Evolutionary conservation across 2,797 vertebrate species (phyloP), one percentile per base, ranked within the genome.

Genomic region (Hipposideros larvatus): DNA sequence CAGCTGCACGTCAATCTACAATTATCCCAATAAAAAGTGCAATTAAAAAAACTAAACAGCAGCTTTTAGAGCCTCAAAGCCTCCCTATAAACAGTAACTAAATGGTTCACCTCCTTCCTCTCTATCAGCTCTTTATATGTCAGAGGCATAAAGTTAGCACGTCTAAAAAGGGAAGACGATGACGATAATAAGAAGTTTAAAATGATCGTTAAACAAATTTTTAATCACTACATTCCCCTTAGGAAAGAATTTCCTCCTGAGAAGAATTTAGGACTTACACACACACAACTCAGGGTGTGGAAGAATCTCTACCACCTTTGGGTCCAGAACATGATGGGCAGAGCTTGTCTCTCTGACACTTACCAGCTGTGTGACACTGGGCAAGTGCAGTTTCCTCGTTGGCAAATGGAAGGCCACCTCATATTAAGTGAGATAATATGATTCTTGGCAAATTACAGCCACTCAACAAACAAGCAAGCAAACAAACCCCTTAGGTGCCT

Each of bases 61-160:
- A 95, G 43, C 48, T 96, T 89, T 80, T 80, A 34, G 43, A 91
- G 22, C 14, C n/a, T 84, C 71, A 14, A 90, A 84, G 43, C 77
- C 28, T 95, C 31, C 70, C 77, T 75, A 61, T 51, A 28, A 95
- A 85, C 34, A 90, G 55, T 75, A 65, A 87, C 78, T 87, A 90
- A 95, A 73, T 53, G 55, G 70, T 80, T 85, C 80, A 46, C 53
- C 51, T 95, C n/a, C 34, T 83, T 88, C 34, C 37, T 57, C 22
- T 94, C 63, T 93, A 84, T 91, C 37, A 89, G 37, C 26, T 90
- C 86, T 93, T 80, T 75, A 92, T 63, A 1, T 65, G 75, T 65
- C 53, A 93, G 70, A 95, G 21, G 24, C 34, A 88, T 74, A 46
- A 95, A 87, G 59, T 41, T 34, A 85, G 26, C 43, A 80, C 59